phyloP scores from a whole-genome alignment of 2,113 vertebrate species.

The Oryzias celebensis region DNA sequence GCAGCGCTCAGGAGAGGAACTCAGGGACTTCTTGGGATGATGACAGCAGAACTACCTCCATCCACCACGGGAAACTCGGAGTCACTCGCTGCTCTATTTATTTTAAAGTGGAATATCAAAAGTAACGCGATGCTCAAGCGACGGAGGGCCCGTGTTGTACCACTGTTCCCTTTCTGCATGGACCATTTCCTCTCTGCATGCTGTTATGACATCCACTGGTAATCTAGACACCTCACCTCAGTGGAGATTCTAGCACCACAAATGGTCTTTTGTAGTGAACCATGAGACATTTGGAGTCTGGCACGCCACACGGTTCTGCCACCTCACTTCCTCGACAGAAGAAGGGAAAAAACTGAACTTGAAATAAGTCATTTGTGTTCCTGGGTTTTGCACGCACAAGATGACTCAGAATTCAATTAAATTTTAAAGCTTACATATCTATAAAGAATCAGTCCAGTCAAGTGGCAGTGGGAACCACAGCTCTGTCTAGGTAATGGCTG shows the following conservation, averaged over 20 bases:
- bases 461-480: constrained; percentile 28
- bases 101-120: constrained; percentile 66
- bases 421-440: constrained; percentile 48
- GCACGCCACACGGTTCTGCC: constrained; percentile 1
- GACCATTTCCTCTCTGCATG: constrained; percentile 44
- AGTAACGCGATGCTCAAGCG: constrained; percentile 60
- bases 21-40: constrained; percentile 47
- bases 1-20: constrained; percentile 39
- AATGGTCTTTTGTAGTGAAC: constrained; percentile 20
- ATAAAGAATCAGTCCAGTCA: constrained; percentile 41
- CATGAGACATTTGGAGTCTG: constrained; percentile 16
- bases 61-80: constrained; percentile 46
- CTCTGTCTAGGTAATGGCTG: constrained; percentile 49
- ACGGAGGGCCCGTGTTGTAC: constrained; percentile 22
- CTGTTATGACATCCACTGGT: constrained; percentile 20
- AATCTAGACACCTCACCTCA: constrained; percentile 36
- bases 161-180: constrained; percentile 38
- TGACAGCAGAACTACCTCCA: constrained; percentile 37
- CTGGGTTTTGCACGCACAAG: constrained; percentile 29
- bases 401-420: constrained; percentile 56
- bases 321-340: too few species aligned
- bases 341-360: constrained; percentile 20
- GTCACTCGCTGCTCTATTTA: constrained; percentile 69
- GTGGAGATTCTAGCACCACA: constrained; percentile 28
- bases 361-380: constrained; percentile 42